These are phyloP conservation scores for Remorina albescens DNA, from an alignment of 2,797 vertebrate species.

Conservation along the genomic window DNA sequence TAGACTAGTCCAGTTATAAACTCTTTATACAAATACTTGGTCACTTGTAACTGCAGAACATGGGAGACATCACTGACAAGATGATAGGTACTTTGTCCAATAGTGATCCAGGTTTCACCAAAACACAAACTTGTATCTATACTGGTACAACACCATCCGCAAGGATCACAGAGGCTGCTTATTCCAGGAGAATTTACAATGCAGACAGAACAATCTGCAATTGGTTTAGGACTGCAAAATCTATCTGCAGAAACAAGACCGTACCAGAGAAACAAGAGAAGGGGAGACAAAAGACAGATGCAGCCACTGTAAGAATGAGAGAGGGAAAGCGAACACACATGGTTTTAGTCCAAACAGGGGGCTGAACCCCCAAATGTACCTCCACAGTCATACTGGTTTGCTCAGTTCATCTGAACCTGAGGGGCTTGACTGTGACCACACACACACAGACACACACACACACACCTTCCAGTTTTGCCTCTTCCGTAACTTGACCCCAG, in stretches of 20 bases:
- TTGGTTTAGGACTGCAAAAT: conserved; percentile 54
- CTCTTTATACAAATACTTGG: background rate
- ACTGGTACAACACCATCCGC: conserved; percentile 5
- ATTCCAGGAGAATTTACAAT: conserved; percentile 31
- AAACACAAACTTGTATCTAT: background rate
- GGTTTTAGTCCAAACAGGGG: conserved; percentile 70
- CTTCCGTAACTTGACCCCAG: conserved; percentile 72
- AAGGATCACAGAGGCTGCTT: conserved; percentile 28
- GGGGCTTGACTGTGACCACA: conserved; percentile 45
- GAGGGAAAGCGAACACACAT: conserved; percentile 69
- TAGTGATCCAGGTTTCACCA: conserved; percentile 30
- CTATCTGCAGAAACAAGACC: conserved; percentile 51
- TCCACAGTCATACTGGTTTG: conserved; percentile 44
- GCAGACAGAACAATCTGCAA: conserved; percentile 58
- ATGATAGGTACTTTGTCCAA: conserved; percentile 9
- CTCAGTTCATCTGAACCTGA: conserved; percentile 59
- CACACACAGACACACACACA: conserved; percentile 32
- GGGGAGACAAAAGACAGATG: conserved; percentile 62
- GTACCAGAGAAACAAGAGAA: conserved; percentile 60
- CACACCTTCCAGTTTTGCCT: conserved; percentile 38
- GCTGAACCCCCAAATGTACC: conserved; percentile 63
- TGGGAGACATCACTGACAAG: conserved; percentile 23
- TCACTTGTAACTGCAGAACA: conserved; percentile 28
- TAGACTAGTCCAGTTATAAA: background rate
- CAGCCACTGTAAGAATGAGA: conserved; percentile 48